These are phyloP conservation scores for Colletes collaris DNA, from an alignment of 2,888 invertebrate genomes.

Conservation along the genomic window DNA sequence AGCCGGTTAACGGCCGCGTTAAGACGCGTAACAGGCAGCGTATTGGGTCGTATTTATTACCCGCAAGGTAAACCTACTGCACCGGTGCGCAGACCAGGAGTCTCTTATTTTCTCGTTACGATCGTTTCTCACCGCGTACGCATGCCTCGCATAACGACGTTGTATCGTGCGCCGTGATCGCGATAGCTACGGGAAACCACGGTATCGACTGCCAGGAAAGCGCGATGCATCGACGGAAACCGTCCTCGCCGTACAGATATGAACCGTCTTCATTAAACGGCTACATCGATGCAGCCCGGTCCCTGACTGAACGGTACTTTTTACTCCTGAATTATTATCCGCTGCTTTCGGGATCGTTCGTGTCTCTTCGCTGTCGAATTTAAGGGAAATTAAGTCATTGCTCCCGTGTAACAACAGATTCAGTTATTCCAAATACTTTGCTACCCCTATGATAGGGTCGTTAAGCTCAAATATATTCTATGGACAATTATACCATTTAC, in stretches of 20 bases:
- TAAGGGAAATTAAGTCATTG: too few relatives aligned
- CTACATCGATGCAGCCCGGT: too few relatives aligned
- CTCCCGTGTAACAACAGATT: too few relatives aligned
- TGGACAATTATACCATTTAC: too few relatives aligned
- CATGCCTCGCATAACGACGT: constrained; percentile 41
- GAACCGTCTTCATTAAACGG: constrained; percentile 21
- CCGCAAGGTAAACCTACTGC: constrained; percentile 10
- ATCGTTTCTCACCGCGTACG: constrained; percentile 48
- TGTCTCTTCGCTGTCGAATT: too few relatives aligned
- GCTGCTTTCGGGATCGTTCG: too few relatives aligned
- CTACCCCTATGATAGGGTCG: too few relatives aligned
- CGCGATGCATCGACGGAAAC: constrained; percentile 12
- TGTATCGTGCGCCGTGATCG: constrained; percentile 32
- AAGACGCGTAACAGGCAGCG: constrained; percentile 39
- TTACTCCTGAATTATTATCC: too few relatives aligned
- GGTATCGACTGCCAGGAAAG: constrained; percentile 19
- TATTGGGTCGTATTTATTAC: constrained; percentile 59
- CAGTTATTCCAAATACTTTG: too few relatives aligned
- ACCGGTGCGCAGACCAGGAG: background rate
- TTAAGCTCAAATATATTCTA: too few relatives aligned
- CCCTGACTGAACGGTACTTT: too few relatives aligned
- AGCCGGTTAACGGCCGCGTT: constrained; percentile 49
- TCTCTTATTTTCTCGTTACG: constrained; percentile 50
- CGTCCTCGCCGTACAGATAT: background rate
- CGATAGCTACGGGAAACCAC: constrained; percentile 32